A percentile compares a stretch with the other conserved stretches of the same genome.
phyloP scores from a whole-genome alignment of 2,113 vertebrate species.

The Sorex araneus region DNA sequence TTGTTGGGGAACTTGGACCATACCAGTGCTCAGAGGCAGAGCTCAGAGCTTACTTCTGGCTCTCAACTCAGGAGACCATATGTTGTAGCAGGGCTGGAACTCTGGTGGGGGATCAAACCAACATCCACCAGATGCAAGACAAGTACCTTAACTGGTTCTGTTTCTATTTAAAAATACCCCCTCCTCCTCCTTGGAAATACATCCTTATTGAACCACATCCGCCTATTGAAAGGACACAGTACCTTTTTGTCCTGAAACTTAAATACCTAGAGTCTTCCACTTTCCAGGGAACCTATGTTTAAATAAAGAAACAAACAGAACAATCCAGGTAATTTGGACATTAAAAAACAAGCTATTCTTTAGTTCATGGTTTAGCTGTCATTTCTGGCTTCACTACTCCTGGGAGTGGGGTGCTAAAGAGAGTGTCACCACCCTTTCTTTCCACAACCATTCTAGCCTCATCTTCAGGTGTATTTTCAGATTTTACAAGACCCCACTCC shows the following conservation, averaged over 20 bases:
- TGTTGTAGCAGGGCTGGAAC: too few relatives aligned
- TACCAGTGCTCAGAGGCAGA: too few relatives aligned
- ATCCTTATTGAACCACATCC: constrained; percentile 5
- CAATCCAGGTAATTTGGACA: neutral
- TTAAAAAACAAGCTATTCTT: neutral
- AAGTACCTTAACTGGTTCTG: too few relatives aligned
- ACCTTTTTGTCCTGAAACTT: neutral
- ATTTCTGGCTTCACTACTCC: constrained; percentile 15
- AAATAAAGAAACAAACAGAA: neutral
- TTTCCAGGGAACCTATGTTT: neutral
- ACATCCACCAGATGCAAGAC: too few relatives aligned
- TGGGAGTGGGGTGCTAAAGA: neutral
- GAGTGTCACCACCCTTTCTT: neutral
- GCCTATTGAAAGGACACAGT: neutral
- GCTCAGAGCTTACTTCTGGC: too few relatives aligned
- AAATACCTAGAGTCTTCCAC: neutral
- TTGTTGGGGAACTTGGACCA: too few relatives aligned
- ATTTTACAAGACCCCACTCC: neutral
- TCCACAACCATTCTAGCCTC: neutral
- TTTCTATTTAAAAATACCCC: too few relatives aligned
- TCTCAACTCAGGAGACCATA: too few relatives aligned
- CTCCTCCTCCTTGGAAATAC: neutral
- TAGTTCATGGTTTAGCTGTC: neutral
- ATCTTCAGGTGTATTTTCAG: neutral
- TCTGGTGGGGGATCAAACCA: too few relatives aligned